Evolutionary conservation across 2,888 invertebrate genomes (phyloP).

Genomic region (Tetragonisca angustula): DNA sequence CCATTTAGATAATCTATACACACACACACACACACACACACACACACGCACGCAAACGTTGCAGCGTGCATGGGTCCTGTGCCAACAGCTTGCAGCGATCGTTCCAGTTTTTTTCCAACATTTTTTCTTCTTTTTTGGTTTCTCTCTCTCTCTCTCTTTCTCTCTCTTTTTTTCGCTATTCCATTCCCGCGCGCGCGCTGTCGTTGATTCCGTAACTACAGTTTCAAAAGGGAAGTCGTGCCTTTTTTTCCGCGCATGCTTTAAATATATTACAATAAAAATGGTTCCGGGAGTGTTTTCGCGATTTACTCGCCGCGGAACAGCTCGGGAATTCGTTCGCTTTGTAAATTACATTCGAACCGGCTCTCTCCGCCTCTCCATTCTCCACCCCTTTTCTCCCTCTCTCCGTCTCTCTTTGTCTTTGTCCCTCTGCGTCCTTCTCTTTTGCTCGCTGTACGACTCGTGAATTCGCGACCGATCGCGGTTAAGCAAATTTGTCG

Average conservation of each 20-base stretch:
- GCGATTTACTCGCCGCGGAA: slow-evolving; percentile 31
- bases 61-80: slow-evolving; percentile 32
- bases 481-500: slow-evolving; percentile 65
- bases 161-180: not conserved
- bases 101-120: slow-evolving; percentile 5
- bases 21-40: slow-evolving; percentile 6
- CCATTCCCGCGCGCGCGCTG: not conserved
- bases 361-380: not conserved
- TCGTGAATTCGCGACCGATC: slow-evolving; percentile 59
- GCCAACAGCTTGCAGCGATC: slow-evolving; percentile 57
- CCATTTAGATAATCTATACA: slow-evolving; percentile 56
- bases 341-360: slow-evolving; percentile 60
- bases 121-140: not conserved
- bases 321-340: slow-evolving; percentile 49
- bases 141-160: not conserved
- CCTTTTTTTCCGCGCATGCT: slow-evolving; percentile 7
- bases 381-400: too few species aligned
- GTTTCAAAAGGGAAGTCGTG: slow-evolving; percentile 13
- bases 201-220: slow-evolving; percentile 20
- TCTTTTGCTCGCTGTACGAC: not conserved
- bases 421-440: too few species aligned
- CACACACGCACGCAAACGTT: not conserved
- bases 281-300: slow-evolving; percentile 15
- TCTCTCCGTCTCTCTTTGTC: not conserved
- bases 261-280: slow-evolving; percentile 43